Evolutionary conservation across 2,888 invertebrate genomes (phyloP).

Genomic region (Megastigmus dorsalis): DNA sequence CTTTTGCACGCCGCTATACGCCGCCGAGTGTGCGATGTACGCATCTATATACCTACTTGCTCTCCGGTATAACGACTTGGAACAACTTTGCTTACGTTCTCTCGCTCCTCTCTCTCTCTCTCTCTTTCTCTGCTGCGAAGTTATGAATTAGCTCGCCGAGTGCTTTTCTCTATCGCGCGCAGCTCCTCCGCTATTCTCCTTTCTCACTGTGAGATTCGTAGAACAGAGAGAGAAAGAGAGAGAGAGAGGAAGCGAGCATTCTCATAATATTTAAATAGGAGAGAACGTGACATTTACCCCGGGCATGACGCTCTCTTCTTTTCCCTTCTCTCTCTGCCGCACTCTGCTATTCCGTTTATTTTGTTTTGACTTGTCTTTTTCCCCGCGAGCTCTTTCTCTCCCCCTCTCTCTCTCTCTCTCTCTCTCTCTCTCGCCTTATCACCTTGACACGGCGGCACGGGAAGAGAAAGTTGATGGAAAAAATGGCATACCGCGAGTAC

Average conservation of each 20-base stretch:
- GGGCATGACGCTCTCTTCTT: not conserved
- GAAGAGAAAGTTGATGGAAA: conserved; percentile 1
- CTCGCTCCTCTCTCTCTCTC: not conserved
- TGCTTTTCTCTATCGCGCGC: conserved; percentile 43
- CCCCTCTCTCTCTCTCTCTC: too few relatives aligned
- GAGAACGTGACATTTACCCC: conserved; percentile 37
- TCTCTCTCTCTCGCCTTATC: conserved; percentile 23
- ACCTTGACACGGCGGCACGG: not conserved
- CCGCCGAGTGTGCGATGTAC: not conserved
- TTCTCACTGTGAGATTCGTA: not conserved
- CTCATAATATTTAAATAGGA: conserved; percentile 51
- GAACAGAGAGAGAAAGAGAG: not conserved
- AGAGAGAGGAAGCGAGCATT: not conserved
- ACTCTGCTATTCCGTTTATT: conserved; percentile 5
- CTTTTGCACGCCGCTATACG: not conserved
- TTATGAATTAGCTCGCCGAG: conserved; percentile 53
- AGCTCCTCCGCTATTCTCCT: conserved; percentile 1
- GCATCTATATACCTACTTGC: not conserved
- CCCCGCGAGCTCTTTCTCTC: too few relatives aligned
- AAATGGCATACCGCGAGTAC: too few relatives aligned
- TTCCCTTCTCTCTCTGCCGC: not conserved
- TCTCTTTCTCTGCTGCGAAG: conserved; percentile 25
- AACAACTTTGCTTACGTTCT: conserved; percentile 48
- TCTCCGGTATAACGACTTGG: conserved; percentile 37
- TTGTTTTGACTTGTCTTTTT: conserved; percentile 6